Conservation (phyloP, 2,797 vertebrate genomes). For the Gobio occitaniae region DNA sequence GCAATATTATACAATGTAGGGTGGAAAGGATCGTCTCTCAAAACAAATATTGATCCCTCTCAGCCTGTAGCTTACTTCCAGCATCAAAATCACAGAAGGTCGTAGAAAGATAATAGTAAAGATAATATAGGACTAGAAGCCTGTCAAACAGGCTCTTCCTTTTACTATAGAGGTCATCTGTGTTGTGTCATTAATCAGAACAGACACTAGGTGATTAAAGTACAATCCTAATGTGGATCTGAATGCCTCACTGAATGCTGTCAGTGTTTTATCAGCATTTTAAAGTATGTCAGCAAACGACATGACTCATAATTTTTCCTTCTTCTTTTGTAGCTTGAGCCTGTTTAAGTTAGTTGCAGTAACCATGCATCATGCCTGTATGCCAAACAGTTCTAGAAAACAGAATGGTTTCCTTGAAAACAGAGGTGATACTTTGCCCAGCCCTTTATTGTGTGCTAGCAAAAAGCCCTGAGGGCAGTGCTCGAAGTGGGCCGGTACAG, state of each 20-base stretch:
- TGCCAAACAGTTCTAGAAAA: neutral
- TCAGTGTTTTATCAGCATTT: neutral
- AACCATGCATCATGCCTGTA: neutral
- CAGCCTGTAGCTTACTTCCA: neutral
- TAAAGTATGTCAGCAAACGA: neutral
- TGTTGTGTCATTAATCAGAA: neutral
- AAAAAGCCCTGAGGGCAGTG: neutral
- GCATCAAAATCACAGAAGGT: neutral
- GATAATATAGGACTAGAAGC: neutral
- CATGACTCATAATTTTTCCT: neutral
- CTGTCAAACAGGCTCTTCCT: neutral
- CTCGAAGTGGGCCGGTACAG: neutral
- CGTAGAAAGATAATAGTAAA: neutral
- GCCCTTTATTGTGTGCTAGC: constrained; percentile 13
- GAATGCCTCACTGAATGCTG: neutral
- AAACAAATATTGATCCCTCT: constrained; percentile 15
- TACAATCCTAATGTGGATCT: too few relatives aligned
- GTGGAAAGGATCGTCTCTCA: neutral
- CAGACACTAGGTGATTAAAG: neutral
- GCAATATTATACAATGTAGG: neutral
- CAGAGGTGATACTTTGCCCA: neutral
- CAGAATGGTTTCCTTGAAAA: constrained; percentile 18
- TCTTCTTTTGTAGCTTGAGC: neutral
- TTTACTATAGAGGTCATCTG: neutral
- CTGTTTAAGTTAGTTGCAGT: neutral